A percentile compares a stretch with the other conserved stretches of the same genome.
These are phyloP conservation scores for Polyploca ridens DNA, from an alignment of 2,888 invertebrate species.

Conservation along the genomic window DNA sequence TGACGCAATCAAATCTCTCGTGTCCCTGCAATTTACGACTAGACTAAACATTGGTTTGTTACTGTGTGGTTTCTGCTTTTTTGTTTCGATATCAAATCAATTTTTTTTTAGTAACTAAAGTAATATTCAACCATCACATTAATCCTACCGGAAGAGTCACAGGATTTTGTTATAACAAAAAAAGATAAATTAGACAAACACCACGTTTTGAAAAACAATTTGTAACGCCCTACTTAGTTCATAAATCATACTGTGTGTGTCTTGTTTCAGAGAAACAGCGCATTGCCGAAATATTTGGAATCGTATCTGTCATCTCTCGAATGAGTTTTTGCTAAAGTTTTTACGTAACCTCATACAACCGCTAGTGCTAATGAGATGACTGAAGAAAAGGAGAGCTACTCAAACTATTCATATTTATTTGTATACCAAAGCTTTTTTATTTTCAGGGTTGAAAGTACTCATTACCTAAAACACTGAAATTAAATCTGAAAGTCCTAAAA, in stretches of 20 bases:
- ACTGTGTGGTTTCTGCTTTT: slow-evolving; percentile 51
- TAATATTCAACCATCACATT: slow-evolving; percentile 3
- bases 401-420: slow-evolving; percentile 17
- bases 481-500: too few relatives aligned
- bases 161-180: slow-evolving; percentile 44
- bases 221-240: slow-evolving; percentile 69
- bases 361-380: slow-evolving; percentile 70
- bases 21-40: slow-evolving; percentile 66
- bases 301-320: slow-evolving; percentile 75
- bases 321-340: slow-evolving; percentile 66
- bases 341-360: slow-evolving; percentile 51
- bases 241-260: slow-evolving; percentile 72
- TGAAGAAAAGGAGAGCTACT: slow-evolving; percentile 30
- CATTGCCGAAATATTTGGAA: slow-evolving; percentile 80
- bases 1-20: slow-evolving; percentile 67
- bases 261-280: slow-evolving; percentile 74
- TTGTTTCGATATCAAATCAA: slow-evolving; percentile 35
- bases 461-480: too few relatives aligned
- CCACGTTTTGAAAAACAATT: slow-evolving; percentile 69
- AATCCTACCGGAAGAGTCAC: slow-evolving; percentile 26
- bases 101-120: slow-evolving; percentile 13
- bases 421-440: background rate
- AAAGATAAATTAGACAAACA: slow-evolving; percentile 60
- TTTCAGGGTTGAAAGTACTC: too few relatives aligned
- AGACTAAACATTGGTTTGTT: slow-evolving; percentile 56